phyloP scores from a whole-genome alignment of 1,140 invertebrate species.

The Saccostrea cuccullata region DNA sequence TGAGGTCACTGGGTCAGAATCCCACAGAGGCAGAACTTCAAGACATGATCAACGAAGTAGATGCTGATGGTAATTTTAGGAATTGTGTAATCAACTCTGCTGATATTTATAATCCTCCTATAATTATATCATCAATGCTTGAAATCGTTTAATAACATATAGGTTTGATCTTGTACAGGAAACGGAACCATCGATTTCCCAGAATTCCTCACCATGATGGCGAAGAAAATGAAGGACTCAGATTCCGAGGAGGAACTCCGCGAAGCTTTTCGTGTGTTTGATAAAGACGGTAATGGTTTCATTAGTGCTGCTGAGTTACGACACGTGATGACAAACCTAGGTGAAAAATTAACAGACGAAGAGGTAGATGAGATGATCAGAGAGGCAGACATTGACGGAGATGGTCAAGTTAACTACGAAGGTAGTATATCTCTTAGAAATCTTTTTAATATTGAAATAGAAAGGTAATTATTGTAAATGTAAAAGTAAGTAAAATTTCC shows the following conservation, averaged over 20 bases:
- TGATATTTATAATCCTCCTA: too few species aligned
- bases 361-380: constrained; percentile 43
- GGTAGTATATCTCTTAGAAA: background rate
- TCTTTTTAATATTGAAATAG: too few species aligned
- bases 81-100: too few species aligned
- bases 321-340: constrained; percentile 25
- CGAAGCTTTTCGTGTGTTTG: constrained; percentile 83
- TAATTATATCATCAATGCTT: too few species aligned
- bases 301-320: constrained; percentile 51
- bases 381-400: constrained; percentile 36
- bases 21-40: constrained; percentile 99
- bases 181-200: constrained; percentile 83
- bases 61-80: constrained; percentile 80
- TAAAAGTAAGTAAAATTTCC: too few species aligned
- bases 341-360: constrained; percentile 45
- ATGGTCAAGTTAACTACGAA: constrained; percentile 8
- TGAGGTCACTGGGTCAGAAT: constrained; percentile 91
- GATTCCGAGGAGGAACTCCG: constrained; percentile 96
- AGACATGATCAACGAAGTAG: constrained; percentile 91
- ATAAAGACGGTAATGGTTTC: constrained; percentile 96
- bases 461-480: too few species aligned
- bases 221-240: constrained; percentile 99
- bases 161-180: constrained; percentile 84
- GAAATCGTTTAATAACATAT: too few species aligned
- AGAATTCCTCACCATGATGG: constrained; percentile 89